These are phyloP conservation scores for Plusia festucae DNA, from an alignment of 2,888 invertebrate genomes.

Conservation along the genomic window DNA sequence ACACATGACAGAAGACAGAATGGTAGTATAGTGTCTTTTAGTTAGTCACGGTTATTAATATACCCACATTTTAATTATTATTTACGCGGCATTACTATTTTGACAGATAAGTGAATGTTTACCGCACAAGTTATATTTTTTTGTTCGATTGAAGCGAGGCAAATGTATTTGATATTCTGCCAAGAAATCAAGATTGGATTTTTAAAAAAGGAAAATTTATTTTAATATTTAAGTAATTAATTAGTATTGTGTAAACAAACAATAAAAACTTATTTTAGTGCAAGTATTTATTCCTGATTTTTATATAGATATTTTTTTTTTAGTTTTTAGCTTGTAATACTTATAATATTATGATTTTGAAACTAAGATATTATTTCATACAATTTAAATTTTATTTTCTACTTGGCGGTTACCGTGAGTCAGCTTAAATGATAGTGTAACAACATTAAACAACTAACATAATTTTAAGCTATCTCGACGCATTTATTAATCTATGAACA, in stretches of 20 bases:
- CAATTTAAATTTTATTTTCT: too few relatives aligned
- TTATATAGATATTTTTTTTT: too few relatives aligned
- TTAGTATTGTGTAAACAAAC: too few relatives aligned
- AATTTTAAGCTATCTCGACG: background rate
- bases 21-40: constrained; percentile 16
- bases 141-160: background rate
- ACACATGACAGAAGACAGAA: constrained; percentile 55
- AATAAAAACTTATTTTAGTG: too few relatives aligned
- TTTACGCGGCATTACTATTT: constrained; percentile 11
- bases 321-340: too few relatives aligned
- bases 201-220: background rate
- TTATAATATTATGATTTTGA: too few relatives aligned
- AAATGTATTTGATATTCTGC: constrained; percentile 7
- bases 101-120: constrained; percentile 38
- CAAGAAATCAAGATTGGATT: background rate
- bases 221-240: too few relatives aligned
- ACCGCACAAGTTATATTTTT: constrained; percentile 10
- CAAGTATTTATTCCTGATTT: too few relatives aligned
- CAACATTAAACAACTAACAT: background rate
- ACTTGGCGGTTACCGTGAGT: background rate
- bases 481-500: background rate
- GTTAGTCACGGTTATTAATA: constrained; percentile 18
- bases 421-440: background rate
- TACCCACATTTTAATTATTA: constrained; percentile 41
- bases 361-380: too few relatives aligned